Base-by-base conservation (phyloP, 2,113 vertebrate genomes). In the Reinhardtius hippoglossoides region DNA sequence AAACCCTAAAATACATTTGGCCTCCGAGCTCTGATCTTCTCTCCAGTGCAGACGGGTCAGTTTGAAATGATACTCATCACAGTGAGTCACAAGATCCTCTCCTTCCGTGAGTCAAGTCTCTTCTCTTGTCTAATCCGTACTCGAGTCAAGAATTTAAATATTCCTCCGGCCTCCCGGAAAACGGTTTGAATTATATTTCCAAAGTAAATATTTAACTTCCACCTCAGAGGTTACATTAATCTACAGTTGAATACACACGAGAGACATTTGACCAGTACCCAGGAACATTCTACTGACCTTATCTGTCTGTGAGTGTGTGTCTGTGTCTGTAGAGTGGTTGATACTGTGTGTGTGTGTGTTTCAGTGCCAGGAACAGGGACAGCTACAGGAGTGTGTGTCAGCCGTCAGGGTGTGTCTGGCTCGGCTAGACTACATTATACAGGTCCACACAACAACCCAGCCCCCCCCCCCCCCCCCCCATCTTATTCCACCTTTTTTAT, bases 381-480 rank as follows among this genome's bases (percentile, higher is more conserved):
- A 83, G 73, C 84, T 89, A 71, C 88, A 87, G 79, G 74, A 88
- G 75, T 91, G 78, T 89, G 76, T 89, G 60, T 89, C 81, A 85
- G 88, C 84, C 61, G 48, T 81, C 84, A 85, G 88, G 82, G 84
- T 81, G 76, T 88, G 87, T 81, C 84, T 89, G 82, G 67, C 81
- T 77, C 74, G 69, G 80, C 80, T 89, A 86, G 68, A 75, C 72
- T 56, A 58, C 74, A 2, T 87, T 74, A 85, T 90, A 76, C 73
- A 88, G 87, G 84, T 89, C 55, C 64, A 81, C 52, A 60, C 63
- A 68, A 31, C 61, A 5, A 48, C n/a, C 66, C 74, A 58, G 54
- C 68, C 44, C 2, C 0, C n/a, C 12, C 16, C 10, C 21, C 7
- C 59, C 16, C 31, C 13, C 21, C 54, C 24, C 3, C 37, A 18